Percentiles rank a stretch among this genome's conserved stretches.
These are phyloP conservation scores for Thunnus thynnus DNA, from an alignment of 2,113 vertebrate genomes.

Conservation along the genomic window DNA sequence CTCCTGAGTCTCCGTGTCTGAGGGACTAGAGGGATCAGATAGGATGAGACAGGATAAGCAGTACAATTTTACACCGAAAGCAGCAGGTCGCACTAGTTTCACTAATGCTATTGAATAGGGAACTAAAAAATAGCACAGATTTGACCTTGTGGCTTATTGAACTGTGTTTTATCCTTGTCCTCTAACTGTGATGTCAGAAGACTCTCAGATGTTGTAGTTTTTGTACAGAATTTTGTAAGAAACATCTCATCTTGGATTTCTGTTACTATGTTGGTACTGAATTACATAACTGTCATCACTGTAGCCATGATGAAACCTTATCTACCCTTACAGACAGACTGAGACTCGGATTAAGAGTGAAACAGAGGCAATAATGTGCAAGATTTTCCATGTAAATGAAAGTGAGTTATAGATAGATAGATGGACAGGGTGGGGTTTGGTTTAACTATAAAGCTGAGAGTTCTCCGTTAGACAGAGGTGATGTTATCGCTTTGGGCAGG, in stretches of 20 bases:
- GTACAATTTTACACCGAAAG: slow-evolving; percentile 7
- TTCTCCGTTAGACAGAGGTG: no score
- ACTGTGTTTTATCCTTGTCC: not conserved
- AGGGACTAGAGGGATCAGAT: slow-evolving; percentile 24
- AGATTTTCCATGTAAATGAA: no score
- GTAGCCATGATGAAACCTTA: slow-evolving; percentile 18
- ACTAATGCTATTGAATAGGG: not conserved
- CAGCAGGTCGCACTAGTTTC: not conserved
- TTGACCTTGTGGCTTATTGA: not conserved
- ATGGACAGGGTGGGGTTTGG: no score
- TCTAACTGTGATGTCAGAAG: not conserved
- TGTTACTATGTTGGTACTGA: not conserved
- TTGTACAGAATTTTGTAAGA: not conserved
- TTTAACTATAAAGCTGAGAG: no score
- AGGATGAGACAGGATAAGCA: slow-evolving; percentile 23
- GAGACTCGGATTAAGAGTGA: not conserved
- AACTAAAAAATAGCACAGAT: not conserved
- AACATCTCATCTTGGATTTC: not conserved
- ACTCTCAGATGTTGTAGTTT: not conserved
- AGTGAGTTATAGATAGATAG: no score
- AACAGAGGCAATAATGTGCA: slow-evolving; percentile 28
- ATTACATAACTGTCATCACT: slow-evolving; percentile 11
- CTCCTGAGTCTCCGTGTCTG: not conserved
- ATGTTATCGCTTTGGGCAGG: no score
- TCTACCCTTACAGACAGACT: not conserved